Percentiles rank a stretch among this genome's conserved stretches.
These are phyloP conservation scores for Podarcis siculus DNA, from an alignment of 2,797 vertebrate genomes.

Conservation along the genomic window DNA sequence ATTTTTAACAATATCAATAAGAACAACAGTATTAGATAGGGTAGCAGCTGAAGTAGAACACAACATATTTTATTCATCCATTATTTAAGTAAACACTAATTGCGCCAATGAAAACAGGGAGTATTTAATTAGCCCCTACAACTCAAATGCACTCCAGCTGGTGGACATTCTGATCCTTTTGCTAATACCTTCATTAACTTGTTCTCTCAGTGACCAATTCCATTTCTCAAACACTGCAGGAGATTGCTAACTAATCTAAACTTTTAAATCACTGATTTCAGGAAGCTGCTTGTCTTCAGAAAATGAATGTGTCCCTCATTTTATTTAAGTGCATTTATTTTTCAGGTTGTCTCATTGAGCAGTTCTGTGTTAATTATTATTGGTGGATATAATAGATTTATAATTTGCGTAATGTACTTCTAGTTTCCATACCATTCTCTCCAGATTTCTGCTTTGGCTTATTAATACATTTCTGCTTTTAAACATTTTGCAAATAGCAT, in stretches of 20 bases:
- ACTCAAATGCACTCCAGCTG: conserved; percentile 31
- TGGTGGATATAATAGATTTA: not conserved
- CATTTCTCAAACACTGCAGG: conserved; percentile 34
- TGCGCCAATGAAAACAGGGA: conserved; percentile 18
- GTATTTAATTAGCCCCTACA: conserved; percentile 37
- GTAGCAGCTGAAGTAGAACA: not conserved
- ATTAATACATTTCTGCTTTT: not conserved
- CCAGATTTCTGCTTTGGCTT: not conserved
- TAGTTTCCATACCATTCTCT: not conserved
- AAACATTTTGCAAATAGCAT: not conserved
- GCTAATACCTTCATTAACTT: conserved; percentile 42
- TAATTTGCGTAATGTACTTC: not conserved
- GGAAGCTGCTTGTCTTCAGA: conserved; percentile 44
- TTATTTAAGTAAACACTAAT: conserved; percentile 19
- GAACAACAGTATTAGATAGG: not conserved
- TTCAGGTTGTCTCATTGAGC: conserved; percentile 1
- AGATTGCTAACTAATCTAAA: conserved; percentile 59
- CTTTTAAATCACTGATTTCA: conserved; percentile 49
- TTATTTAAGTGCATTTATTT: conserved; percentile 37
- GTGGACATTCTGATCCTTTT: conserved; percentile 23
- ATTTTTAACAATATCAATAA: not conserved
- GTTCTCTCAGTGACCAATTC: conserved; percentile 35
- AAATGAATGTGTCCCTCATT: conserved; percentile 37
- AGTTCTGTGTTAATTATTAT: conserved; percentile 12
- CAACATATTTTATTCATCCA: conserved; percentile 19